Evolutionary conservation across 2,888 invertebrate genomes (phyloP), one percentile per base, ranked within the genome.

Genomic region (Athrips mouffetella): DNA sequence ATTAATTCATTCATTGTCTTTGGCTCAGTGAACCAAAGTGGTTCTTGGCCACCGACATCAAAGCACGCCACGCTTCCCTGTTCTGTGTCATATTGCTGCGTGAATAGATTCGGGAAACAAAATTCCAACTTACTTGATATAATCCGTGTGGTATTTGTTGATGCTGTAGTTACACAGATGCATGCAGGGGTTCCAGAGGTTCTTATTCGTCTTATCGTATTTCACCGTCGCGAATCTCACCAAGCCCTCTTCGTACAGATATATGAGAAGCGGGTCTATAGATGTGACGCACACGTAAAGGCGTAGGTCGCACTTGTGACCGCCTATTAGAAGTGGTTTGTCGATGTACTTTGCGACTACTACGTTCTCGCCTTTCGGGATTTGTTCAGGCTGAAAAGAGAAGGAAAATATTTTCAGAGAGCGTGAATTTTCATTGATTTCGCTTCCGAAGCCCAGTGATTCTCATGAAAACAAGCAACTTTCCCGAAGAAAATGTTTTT

Each of bases 81-180:
- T n/a, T n/a, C n/a, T n/a, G n/a, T n/a, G n/a, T n/a, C n/a, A n/a
- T n/a, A n/a, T n/a, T n/a, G n/a, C n/a, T n/a, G n/a, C n/a, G n/a
- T n/a, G n/a, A n/a, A n/a, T n/a, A n/a, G n/a, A n/a, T 11, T 30
- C 11, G n/a, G 10, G 8, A 4, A n/a, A 13, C 15, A 31, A 15
- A 35, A 16, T n/a, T n/a, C 18, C 6, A 20, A 89, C 94, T 90
- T 84, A 97, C 94, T 95, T 96, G 66, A 98, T 94, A 80, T 98
- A 99, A 85, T 97, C 96, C 50, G 96, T 94, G 80, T 96, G 98
- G 74, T 97, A 97, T 82, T 98, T 98, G 83, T 99, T 98, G 71
- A 99, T 96, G 84, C 97, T 98, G 83, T 98, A 99, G 84, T 99
- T 99, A 71, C 98, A 99, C 11, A 99, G 91, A 82, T 99, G 98